Base-by-base conservation (phyloP, 2,113 vertebrate species). In the Asarcornis scutulata region DNA sequence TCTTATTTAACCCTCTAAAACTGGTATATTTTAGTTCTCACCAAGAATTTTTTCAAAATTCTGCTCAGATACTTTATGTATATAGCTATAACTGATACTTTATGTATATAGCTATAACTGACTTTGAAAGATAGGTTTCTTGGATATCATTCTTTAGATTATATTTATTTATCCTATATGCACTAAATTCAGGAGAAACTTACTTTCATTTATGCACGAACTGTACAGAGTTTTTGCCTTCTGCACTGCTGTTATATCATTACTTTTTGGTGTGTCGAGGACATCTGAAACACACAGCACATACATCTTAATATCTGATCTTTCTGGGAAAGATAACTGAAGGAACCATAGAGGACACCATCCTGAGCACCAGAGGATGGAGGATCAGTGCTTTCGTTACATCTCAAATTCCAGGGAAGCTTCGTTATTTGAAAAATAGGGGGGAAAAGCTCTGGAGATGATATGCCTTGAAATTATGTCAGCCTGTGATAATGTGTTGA, bases 191-290 rank as follows among this genome's bases (percentile, higher is more conserved):
- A 26, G 68, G 42, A 85, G 25, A 82, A 94, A 98, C 99, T 99
- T 97, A 99, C 99, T 98, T 96, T 99, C 99, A 97, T 99, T 99
- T 82, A 98, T 97, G 83, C 99, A 99, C 1, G 99, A 99, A 93
- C 97, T 98, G 95, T 99, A 99, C 50, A 99, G 97, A 22, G 97
- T 98, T 97, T 99, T 99, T 53, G 99, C 99, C 98, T 99, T 99
- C 95, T 98, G 98, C 89, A 99, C 97, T 60, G 99, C 98, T 31
- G 85, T 29, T 64, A 98, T 98, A 17, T 98, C 97, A 59, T 92
- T 95, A 77, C 88, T 42, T 79, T 98, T 96, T 25, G 97, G 83
- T 89, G 97, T 98, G 67, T 98, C 97, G 38, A 99, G 98, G 81
- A 99, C 99, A 93, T 98, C 99, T 99, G 88, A 96, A 97, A 98